Conservation (phyloP, 2,797 vertebrate genomes). For the Dendrocincla fuliginosa region DNA sequence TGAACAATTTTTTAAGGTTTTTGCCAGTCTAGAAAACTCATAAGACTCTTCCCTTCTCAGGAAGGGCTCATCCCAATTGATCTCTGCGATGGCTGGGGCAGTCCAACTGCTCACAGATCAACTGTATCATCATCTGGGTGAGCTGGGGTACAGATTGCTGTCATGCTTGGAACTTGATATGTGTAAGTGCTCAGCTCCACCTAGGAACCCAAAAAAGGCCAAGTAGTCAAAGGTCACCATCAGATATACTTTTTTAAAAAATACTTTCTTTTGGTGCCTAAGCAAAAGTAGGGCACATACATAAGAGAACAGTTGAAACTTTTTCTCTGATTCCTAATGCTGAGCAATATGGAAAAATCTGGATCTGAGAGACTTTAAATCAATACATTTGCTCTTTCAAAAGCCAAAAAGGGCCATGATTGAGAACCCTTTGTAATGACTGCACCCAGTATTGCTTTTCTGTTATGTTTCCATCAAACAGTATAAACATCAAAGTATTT, state of each 20-base stretch:
- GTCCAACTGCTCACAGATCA: not conserved
- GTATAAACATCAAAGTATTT: not conserved
- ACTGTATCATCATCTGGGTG: not conserved
- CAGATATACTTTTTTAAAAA: not conserved
- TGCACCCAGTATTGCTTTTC: fast-evolving
- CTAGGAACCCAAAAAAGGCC: not conserved
- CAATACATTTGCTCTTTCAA: not conserved
- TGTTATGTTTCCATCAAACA: not conserved
- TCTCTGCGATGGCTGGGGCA: not conserved
- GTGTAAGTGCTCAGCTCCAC: not conserved
- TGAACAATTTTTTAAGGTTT: not conserved
- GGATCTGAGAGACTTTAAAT: not conserved
- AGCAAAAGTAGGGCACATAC: not conserved
- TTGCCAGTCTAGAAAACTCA: not conserved
- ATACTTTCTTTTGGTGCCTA: not conserved
- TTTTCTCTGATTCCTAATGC: not conserved
- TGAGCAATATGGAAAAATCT: not conserved
- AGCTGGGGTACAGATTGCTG: not conserved
- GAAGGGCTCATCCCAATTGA: not conserved
- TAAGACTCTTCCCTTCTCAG: not conserved
- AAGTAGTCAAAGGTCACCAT: not conserved
- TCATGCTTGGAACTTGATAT: not conserved
- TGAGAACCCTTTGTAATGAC: not conserved
- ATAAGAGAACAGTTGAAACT: not conserved
- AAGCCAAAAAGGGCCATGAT: not conserved